Conservation (phyloP, 92 coral and sea anemone species). For the Nematostella vectensis region DNA sequence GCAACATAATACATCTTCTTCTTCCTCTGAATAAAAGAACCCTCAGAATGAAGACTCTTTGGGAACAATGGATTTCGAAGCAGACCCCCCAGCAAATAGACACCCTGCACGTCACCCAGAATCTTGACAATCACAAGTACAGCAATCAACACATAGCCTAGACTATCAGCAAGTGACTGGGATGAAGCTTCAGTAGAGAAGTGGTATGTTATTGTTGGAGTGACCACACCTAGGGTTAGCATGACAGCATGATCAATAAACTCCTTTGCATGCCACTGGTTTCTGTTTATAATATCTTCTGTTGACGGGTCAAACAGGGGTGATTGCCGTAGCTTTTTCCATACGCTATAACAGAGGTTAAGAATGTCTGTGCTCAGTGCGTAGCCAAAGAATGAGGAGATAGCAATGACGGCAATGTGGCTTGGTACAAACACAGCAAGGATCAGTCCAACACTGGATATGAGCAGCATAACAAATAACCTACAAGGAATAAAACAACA, state of each 20-base stretch:
- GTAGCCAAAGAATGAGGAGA: conserved; percentile 55
- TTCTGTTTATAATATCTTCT: background rate
- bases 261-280: conserved; percentile 41
- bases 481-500: conserved; percentile 21
- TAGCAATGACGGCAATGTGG: conserved; percentile 34
- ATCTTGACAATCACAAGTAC: conserved; percentile 55
- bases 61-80: conserved; percentile 85
- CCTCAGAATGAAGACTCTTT: conserved; percentile 47
- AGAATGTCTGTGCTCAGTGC: conserved; percentile 69
- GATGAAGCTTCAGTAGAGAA: conserved; percentile 27
- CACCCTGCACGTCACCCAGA: conserved; percentile 74
- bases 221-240: conserved; percentile 23
- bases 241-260: conserved; percentile 27
- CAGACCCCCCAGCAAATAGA: conserved; percentile 65
- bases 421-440: conserved; percentile 57
- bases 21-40: conserved; percentile 52
- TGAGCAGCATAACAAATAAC: conserved; percentile 51
- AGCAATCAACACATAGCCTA: conserved; percentile 58
- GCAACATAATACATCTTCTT: conserved; percentile 35
- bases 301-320: background rate
- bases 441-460: conserved; percentile 60
- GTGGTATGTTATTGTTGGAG: conserved; percentile 49
- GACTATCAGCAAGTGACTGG: conserved; percentile 27
- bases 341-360: conserved; percentile 29
- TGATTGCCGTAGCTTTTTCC: conserved; percentile 7